Evolutionary conservation across 2,113 vertebrate genomes (phyloP), one percentile per base, ranked within the genome.

Genomic region (Zosterops borbonicus): DNA sequence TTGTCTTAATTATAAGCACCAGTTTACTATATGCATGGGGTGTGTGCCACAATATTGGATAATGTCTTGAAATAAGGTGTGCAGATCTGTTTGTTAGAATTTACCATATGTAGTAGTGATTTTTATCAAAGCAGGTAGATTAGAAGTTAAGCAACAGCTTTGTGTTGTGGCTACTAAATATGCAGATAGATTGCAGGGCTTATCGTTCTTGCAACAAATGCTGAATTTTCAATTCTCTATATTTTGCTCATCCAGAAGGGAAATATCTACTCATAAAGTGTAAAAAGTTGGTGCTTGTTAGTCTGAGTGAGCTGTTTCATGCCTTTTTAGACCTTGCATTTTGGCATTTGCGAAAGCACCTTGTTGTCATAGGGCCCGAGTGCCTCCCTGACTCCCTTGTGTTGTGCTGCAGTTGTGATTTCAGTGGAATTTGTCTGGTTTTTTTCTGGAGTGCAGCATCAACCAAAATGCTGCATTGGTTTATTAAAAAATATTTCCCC

Each of bases 191-290:
- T 83, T 70, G 15, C 50, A 87, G 50, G 33, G 28, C 82, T 82
- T 63, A 2, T 69, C 22, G 70, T 92, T 53, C 33, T 86, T 5
- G 8, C 68, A 81, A 55, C 27, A 71, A 44, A 73, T 24, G n/a
- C 46, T 28, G 75, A 90, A 49, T 58, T 90, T 86, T 35, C 0
- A 0, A 78, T 89, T 90, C 27, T 33, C 64, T 82, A 9, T 68
- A 33, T 83, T 95, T 92, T 71, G 62, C 53, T 49, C 53, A 77
- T 94, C 81, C 88, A 95, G 82, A 97, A 96, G 73, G 80, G 93
- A 87, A 90, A 92, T 95, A 89, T 29, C 58, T 89, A 31, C 67
- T 94, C 83, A 62, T 16, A 59, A 94, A 73, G 46, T 62, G 24
- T 64, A 41, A 71, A 81, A 86, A 27, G 5, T 23, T 37, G 70